Evolutionary conservation across 1,140 invertebrate species (phyloP).

Genomic region (Battus philenor): DNA sequence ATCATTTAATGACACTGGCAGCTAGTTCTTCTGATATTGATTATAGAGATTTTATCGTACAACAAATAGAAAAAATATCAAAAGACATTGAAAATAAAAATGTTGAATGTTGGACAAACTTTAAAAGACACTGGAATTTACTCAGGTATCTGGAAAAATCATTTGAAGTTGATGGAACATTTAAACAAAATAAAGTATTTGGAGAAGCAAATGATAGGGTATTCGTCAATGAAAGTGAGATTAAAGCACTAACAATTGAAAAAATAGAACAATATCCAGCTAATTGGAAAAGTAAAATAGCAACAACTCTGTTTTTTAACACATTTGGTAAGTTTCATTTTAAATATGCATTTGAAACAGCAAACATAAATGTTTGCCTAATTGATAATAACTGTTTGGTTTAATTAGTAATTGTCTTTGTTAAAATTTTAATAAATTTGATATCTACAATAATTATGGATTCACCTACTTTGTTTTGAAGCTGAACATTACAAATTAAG

Average conservation of each 20-base stretch:
- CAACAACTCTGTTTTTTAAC: constrained; percentile 74
- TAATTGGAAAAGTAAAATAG: constrained; percentile 74
- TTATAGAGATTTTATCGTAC: constrained; percentile 78
- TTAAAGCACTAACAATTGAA: constrained; percentile 65
- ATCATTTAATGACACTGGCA: constrained; percentile 77
- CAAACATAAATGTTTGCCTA: neutral
- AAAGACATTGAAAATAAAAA: constrained; percentile 53
- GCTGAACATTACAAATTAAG: too few species aligned
- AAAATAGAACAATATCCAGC: constrained; percentile 67
- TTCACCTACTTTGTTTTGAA: too few species aligned
- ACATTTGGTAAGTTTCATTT: constrained; percentile 67
- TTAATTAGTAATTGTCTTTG: too few species aligned
- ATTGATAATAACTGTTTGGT: neutral
- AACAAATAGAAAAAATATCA: constrained; percentile 72
- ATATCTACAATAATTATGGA: too few species aligned
- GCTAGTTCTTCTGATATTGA: constrained; percentile 69
- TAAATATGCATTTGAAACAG: constrained; percentile 3
- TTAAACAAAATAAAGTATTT: constrained; percentile 73
- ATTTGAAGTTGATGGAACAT: constrained; percentile 65
- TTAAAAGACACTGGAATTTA: constrained; percentile 77
- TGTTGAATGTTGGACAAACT: constrained; percentile 60
- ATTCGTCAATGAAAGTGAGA: constrained; percentile 67
- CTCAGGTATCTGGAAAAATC: constrained; percentile 75
- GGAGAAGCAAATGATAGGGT: constrained; percentile 54
- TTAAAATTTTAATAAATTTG: too few species aligned